These are phyloP conservation scores for Geotria australis DNA, from an alignment of 2,797 vertebrate genomes.

Conservation along the genomic window DNA sequence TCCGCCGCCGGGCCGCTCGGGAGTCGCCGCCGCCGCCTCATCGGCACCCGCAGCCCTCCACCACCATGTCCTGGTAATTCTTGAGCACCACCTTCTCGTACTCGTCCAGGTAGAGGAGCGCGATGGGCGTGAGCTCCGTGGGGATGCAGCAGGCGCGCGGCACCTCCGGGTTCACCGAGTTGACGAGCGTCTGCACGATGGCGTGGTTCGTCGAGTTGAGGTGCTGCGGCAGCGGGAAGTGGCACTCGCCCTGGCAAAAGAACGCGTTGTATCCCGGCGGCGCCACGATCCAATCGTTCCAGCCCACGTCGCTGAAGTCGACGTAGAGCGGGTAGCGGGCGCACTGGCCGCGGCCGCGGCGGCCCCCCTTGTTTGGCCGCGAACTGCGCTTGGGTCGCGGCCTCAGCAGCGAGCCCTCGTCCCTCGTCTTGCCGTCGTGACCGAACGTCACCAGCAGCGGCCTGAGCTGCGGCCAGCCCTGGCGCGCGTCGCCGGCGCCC, in stretches of 20 bases:
- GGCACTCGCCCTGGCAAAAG: slow-evolving; percentile 94
- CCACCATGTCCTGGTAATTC: slow-evolving; percentile 99
- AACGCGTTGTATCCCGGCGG: slow-evolving; percentile 93
- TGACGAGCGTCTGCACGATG: slow-evolving; percentile 96
- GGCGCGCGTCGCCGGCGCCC: slow-evolving; percentile 5
- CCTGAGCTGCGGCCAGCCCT: slow-evolving; percentile 50
- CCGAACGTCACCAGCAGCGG: slow-evolving; percentile 86
- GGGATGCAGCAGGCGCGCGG: slow-evolving; percentile 95
- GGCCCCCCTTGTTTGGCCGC: slow-evolving; percentile 21
- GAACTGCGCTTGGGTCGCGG: slow-evolving; percentile 43
- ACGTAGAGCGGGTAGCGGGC: slow-evolving; percentile 76
- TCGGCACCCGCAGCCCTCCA: slow-evolving; percentile 92
- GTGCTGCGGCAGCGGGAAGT: slow-evolving; percentile 92
- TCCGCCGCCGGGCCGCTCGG: no score
- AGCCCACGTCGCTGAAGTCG: slow-evolving; percentile 96
- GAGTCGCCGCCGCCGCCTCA: slow-evolving; percentile 8
- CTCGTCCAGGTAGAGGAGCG: slow-evolving; percentile 96
- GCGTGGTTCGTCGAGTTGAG: slow-evolving; percentile 98
- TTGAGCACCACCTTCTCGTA: slow-evolving; percentile 97
- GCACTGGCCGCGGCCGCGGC: slow-evolving; percentile 77
- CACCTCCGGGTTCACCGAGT: slow-evolving; percentile 92
- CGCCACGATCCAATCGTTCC: slow-evolving; percentile 99
- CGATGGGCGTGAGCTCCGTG: slow-evolving; percentile 93
- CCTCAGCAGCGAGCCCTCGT: slow-evolving; percentile 46
- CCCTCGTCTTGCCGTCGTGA: slow-evolving; percentile 37